phyloP scores from a whole-genome alignment of 2,797 vertebrate genomes.

The Pteronotus mesoamericanus region DNA sequence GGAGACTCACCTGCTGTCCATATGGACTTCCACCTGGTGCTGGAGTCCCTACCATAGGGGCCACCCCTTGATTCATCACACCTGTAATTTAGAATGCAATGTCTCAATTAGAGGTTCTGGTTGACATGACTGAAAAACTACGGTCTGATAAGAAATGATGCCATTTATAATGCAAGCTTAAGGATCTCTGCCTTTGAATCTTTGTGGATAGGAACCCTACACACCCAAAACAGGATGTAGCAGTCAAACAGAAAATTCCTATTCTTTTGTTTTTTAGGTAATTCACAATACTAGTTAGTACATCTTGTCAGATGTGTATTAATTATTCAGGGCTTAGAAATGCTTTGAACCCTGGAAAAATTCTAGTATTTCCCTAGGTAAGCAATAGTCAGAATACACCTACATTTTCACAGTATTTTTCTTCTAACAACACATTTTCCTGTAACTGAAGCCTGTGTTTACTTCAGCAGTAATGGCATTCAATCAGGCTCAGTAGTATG shows the following conservation, averaged over 20 bases:
- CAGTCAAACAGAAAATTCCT: conserved; percentile 8
- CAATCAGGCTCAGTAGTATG: conserved; percentile 22
- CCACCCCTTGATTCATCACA: conserved; percentile 86
- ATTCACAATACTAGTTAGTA: not conserved
- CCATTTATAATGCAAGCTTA: conserved; percentile 48
- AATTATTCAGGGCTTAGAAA: conserved; percentile 4
- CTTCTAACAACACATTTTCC: conserved; percentile 40
- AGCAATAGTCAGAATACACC: not conserved
- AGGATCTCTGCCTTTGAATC: conserved; percentile 42
- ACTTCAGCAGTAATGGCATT: conserved; percentile 38
- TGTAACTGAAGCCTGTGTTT: conserved; percentile 54
- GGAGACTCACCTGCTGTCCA: conserved; percentile 90
- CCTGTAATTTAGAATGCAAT: conserved; percentile 85
- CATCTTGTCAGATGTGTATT: conserved; percentile 20
- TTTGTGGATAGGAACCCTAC: conserved; percentile 13
- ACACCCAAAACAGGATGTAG: not conserved
- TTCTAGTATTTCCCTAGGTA: not conserved
- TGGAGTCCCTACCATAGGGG: conserved; percentile 89
- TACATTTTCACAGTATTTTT: conserved; percentile 23
- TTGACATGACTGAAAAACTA: conserved; percentile 52
- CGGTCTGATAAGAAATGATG: conserved; percentile 63
- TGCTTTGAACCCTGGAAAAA: conserved; percentile 19
- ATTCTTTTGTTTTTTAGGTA: conserved; percentile 14
- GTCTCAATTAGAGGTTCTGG: conserved; percentile 74
- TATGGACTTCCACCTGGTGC: conserved; percentile 88